Base-by-base conservation (phyloP, 2,113 vertebrate species). In the Sceloporus tristichus region DNA sequence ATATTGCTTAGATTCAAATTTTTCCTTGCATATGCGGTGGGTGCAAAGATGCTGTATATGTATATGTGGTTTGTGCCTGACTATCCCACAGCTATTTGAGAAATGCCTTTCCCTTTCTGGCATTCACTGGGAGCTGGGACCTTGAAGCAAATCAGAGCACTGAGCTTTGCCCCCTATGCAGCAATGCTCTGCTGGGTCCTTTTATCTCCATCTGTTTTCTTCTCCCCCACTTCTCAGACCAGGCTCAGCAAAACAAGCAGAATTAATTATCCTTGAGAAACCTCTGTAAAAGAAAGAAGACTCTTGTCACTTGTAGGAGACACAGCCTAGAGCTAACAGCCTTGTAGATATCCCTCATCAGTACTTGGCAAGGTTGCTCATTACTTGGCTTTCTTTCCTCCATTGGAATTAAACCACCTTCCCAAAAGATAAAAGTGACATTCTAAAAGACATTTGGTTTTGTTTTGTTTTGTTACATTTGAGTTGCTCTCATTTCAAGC, bases 211-310 rank as follows among this genome's bases (percentile, higher is more conserved):
- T 42, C 75, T 42, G 40, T 76, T 76, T 19, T 19, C 38, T 23
- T 84, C 29, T 70, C 13, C 19, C 40, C 14, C 14, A 27, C 14
- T 27, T 62, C 71, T 56, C 18, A 48, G 42, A 29, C 13, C 40
- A n/a, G 3, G 1, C 3, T n/a, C 48, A 73, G 54, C 71, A 42
- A 76, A 62, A n/a, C 66, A 84, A 84, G 62, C 54, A 27, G 19
- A 56, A 38, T 82, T 3, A 68, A 71, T 73, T n/a, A 16, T 38
- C 71, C 73, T 85, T 40, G 84, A 85, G 34, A 76, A 85, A 34
- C 23, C 25, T 1, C 53, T 21, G 42, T 18, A 48, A 23, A 42
- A 42, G 62, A 16, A 8, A 40, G 14, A 27, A 53, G 53, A 40
- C 9, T 75, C 19, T 19, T 40, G 66, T 34, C 66, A 53, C 3